Base-by-base conservation (phyloP, 2,888 invertebrate species). In the Brachypalpus laphriformis region DNA sequence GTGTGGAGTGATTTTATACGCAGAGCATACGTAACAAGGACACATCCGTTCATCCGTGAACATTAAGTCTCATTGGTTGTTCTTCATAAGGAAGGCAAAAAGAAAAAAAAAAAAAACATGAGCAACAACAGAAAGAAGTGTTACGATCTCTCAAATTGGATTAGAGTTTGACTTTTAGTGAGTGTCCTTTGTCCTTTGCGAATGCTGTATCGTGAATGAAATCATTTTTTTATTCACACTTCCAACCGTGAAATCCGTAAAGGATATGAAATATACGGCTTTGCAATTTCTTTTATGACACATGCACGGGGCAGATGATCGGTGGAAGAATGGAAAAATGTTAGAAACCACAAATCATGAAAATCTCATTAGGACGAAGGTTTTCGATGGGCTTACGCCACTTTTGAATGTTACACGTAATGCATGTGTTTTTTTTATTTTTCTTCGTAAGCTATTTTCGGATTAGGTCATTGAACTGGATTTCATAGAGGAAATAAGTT, bases 81-180 rank as follows among this genome's bases (percentile, higher is more conserved):
- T 75, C 40, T 65, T 57, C 56, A 28, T 49, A 45, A 51, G 25
- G 40, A 80, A 45, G 54, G 54, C 34, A 74, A 37, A 11, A 57
- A 71, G 54, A 42, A 61, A 40, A 37, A 68, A 49, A 61, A 54
- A 20, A 31, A 66, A 34, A 40, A 42, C 18, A 61, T 20, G 42
- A 57, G 34, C 47, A 74, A 70, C 34, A 56, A 40, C 61, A 47
- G 47, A 54, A 59, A 70, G 71, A 76, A 80, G 57, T 77, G 82
- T 87, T 82, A 89, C 89, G 89, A 88, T 88, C 89, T 89, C 88
- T 89, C 87, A 89, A 89, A 89, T 89, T 88, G 89, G 89, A 89
- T 89, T 89, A 89, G 86, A 81, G 86, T 87, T 89, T 89, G 88
- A 87, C 88, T 88, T 88, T 88, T 82, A 82, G 75, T 85, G 85